Conservation (phyloP, 2,888 invertebrate genomes). For the Busseola fusca region DNA sequence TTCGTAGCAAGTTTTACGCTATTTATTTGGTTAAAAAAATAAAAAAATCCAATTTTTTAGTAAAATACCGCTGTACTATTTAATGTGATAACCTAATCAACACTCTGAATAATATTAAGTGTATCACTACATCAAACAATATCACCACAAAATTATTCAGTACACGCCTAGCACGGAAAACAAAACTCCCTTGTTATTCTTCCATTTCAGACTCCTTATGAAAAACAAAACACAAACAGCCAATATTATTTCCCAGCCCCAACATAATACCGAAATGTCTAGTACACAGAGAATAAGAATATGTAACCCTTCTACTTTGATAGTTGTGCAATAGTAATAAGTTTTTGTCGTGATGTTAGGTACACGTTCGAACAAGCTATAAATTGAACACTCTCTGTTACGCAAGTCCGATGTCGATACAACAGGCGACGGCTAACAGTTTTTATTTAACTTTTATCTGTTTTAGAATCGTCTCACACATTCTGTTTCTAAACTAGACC, state of each 20-base stretch:
- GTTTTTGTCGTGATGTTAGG: conserved; percentile 33
- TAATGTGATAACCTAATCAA: no score
- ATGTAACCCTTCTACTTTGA: conserved; percentile 43
- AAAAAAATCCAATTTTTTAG: no score
- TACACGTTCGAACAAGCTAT: conserved; percentile 44
- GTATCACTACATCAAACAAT: not conserved
- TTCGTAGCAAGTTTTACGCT: no score
- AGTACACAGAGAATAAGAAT: conserved; percentile 18
- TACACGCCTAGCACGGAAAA: not conserved
- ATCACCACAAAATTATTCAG: not conserved
- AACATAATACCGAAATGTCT: conserved; percentile 21
- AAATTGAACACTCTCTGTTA: conserved; percentile 54
- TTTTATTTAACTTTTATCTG: conserved; percentile 60
- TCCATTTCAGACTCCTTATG: conserved; percentile 4
- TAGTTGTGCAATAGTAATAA: conserved; percentile 45
- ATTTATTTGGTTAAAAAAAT: no score
- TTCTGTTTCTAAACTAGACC: not conserved
- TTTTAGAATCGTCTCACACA: conserved; percentile 52
- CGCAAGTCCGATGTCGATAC: conserved; percentile 54
- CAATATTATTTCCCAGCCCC: conserved; percentile 1
- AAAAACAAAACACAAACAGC: conserved; percentile 15
- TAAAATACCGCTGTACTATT: no score
- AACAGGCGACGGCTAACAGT: conserved; percentile 51
- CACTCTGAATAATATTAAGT: not conserved
- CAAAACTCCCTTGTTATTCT: conserved; percentile 25